Evolutionary conservation across 2,797 vertebrate genomes (phyloP).

Genomic region (Halcyon leucocephala): DNA sequence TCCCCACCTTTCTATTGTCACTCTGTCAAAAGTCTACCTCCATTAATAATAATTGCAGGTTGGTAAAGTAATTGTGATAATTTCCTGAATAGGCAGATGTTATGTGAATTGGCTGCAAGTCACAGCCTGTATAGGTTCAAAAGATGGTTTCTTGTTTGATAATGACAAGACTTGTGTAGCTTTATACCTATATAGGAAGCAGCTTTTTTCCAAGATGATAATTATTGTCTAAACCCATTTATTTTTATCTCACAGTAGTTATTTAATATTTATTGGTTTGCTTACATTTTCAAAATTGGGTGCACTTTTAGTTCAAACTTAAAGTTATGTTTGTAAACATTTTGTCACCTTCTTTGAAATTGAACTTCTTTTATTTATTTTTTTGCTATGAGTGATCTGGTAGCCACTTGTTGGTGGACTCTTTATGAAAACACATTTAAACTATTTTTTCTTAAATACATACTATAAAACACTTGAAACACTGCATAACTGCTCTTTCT

Average conservation of each 20-base stretch:
- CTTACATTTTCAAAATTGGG: neutral
- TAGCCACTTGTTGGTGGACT: neutral
- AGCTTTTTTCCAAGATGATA: neutral
- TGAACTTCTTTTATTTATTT: fast-evolving
- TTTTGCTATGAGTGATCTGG: neutral
- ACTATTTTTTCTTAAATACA: neutral
- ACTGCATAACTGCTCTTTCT: neutral
- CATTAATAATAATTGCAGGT: neutral
- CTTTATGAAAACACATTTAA: neutral
- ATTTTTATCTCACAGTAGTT: neutral
- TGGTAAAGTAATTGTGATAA: fast-evolving
- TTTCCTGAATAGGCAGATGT: neutral
- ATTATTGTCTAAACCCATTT: neutral
- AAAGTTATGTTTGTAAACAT: neutral
- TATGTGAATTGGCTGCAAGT: neutral
- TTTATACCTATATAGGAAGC: neutral
- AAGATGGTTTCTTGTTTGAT: neutral
- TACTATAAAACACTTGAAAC: neutral
- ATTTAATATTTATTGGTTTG: neutral
- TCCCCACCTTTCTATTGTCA: neutral
- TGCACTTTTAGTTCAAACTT: neutral
- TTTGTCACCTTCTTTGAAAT: neutral
- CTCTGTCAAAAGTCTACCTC: neutral
- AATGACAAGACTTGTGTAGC: neutral
- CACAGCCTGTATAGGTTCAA: neutral